These are phyloP conservation scores for Drosophila formosana DNA, from an alignment of 2,888 invertebrate genomes.

Conservation along the genomic window DNA sequence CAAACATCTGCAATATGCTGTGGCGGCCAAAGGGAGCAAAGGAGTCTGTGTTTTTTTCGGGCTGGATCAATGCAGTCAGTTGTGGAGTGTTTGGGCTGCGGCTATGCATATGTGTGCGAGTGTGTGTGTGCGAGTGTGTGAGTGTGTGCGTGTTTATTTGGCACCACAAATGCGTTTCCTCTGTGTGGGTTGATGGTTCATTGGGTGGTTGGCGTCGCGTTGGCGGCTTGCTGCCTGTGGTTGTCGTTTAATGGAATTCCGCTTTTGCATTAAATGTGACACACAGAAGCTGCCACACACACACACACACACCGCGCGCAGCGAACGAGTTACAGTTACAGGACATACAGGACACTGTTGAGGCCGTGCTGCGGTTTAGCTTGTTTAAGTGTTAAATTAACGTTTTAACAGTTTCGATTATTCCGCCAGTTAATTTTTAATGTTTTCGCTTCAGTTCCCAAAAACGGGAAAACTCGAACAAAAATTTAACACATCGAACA, in stretches of 20 bases:
- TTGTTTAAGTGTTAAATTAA: conserved; percentile 82
- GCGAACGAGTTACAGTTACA: conserved; percentile 15
- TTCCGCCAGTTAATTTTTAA: conserved; percentile 75
- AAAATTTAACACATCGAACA: conserved; percentile 2
- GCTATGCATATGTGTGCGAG: conserved; percentile 7
- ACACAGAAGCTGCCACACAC: conserved; percentile 71
- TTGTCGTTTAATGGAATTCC: conserved; percentile 82
- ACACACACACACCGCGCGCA: conserved; percentile 11
- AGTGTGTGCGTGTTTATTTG: conserved; percentile 70
- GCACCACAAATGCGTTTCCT: conserved; percentile 81
- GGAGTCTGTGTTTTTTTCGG: conserved; percentile 41
- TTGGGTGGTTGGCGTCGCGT: conserved; percentile 51
- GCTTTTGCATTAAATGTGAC: conserved; percentile 80
- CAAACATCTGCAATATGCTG: conserved; percentile 76
- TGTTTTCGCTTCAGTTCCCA: conserved; percentile 17
- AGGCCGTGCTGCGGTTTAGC: conserved; percentile 71
- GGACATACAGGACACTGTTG: conserved; percentile 53
- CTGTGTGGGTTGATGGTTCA: conserved; percentile 59
- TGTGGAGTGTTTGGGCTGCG: conserved; percentile 35
- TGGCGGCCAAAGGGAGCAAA: conserved; percentile 9
- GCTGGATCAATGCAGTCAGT: conserved; percentile 57
- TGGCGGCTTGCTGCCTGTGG: conserved; percentile 78
- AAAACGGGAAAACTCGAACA: conserved; percentile 23
- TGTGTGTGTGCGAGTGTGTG: conserved; percentile 8
- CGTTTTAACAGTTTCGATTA: conserved; percentile 78